Base-by-base conservation (phyloP, 2,888 invertebrate species). In the Epinotia brunnichana region DNA sequence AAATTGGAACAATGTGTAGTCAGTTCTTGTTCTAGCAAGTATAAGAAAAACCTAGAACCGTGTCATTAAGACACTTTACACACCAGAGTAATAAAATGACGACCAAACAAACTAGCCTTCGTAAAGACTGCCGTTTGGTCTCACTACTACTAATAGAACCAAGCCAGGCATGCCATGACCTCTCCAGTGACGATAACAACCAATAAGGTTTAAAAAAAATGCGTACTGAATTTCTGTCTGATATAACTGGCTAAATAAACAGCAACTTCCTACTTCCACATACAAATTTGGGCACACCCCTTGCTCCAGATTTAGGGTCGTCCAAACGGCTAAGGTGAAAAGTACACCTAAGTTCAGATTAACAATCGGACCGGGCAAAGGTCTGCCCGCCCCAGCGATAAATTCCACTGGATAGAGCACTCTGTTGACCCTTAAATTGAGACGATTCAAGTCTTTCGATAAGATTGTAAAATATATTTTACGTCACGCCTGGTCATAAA, bases 311-410 rank as follows among this genome's bases (percentile, higher is more conserved):
- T 89, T 87, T 88, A 88, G 82, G 83, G 81, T 79, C 77, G 77
- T 80, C 21, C 78, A 80, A 83, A 83, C 83, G 81, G 82, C 82
- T 79, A 84, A 90, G 89, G 89, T 90, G 90, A 88, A 88, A 90
- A 90, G 86, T 88, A 87, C 88, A 87, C 87, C 88, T 87, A 89
- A 90, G 88, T 90, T 88, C 87, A 88, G 88, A 90, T 90, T 90
- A 90, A 89, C 90, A 89, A 88, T 89, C 85, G 88, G 80, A 77
- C 81, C 76, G 86, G 81, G 83, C 80, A 82, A 83, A 83, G 85
- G 86, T 82, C 70, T 59, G 63, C 39, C 61, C 71, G 67, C 57
- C 66, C 54, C 53, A 44, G 79, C 81, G 74, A 85, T 89, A 87
- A 87, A 87, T 87, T 81, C 76, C 69, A 73, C 79, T 82, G 76